Evolutionary conservation across 2,797 vertebrate species (phyloP).

Genomic region (Cuculus canorus): DNA sequence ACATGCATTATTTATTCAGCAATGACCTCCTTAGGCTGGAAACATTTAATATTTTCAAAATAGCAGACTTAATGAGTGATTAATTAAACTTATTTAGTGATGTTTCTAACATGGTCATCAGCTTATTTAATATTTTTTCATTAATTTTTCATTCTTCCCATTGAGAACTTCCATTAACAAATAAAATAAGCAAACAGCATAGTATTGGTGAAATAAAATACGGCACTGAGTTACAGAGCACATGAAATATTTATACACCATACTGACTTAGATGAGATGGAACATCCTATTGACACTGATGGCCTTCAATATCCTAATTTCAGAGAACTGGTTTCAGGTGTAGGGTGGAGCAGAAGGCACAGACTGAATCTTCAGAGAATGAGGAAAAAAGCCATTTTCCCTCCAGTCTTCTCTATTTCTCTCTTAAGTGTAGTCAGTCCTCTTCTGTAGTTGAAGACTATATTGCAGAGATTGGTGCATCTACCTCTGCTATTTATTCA

Average conservation of each 20-base stretch:
- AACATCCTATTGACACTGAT: background rate
- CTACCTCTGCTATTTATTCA: background rate
- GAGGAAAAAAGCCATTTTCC: background rate
- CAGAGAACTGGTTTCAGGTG: background rate
- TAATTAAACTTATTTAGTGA: background rate
- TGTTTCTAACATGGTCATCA: background rate
- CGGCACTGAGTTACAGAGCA: background rate
- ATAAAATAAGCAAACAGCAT: background rate
- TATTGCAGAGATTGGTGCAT: background rate
- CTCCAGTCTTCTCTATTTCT: background rate
- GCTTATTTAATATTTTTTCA: conserved; percentile 3
- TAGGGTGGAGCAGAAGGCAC: background rate
- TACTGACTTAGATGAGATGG: background rate
- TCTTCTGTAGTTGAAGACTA: background rate
- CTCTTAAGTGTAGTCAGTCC: background rate
- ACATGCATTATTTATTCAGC: conserved; percentile 16
- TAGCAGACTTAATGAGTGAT: background rate
- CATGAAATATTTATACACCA: background rate
- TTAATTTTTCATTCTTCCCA: background rate
- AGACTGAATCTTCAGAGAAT: background rate
- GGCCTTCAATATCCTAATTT: background rate
- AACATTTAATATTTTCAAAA: background rate
- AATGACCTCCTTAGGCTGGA: background rate
- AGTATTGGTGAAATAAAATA: background rate
- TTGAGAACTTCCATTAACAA: background rate